Conservation (phyloP, 2,113 vertebrate genomes). For the Calyptommatus sinebrachiatus region DNA sequence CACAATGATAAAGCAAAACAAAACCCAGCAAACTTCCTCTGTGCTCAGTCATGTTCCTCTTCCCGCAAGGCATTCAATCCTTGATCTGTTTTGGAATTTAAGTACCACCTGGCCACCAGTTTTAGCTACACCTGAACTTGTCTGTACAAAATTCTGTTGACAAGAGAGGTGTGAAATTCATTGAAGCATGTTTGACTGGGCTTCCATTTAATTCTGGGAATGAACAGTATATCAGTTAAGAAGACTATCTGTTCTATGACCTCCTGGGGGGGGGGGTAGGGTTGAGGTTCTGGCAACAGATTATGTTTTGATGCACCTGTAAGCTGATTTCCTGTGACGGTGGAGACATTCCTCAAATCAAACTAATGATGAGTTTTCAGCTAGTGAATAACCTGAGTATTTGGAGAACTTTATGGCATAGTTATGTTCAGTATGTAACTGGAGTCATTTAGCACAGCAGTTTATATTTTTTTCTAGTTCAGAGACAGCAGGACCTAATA, state of each 20-base stretch:
- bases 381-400: neutral
- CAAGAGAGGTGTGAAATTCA: slow-evolving; percentile 30
- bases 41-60: slow-evolving; percentile 58
- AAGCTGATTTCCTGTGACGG: neutral
- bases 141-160: slow-evolving; percentile 56
- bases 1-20: slow-evolving; percentile 46
- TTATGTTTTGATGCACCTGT: neutral
- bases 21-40: slow-evolving; percentile 29
- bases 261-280: neutral
- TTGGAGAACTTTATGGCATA: neutral
- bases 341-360: neutral
- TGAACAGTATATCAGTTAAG: neutral
- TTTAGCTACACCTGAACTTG: slow-evolving; percentile 57
- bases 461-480: neutral
- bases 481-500: neutral
- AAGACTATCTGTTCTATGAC: neutral
- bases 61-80: slow-evolving; percentile 48
- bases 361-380: neutral
- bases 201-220: slow-evolving; percentile 18
- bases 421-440: neutral
- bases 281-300: neutral
- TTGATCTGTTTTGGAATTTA: slow-evolving; percentile 65
- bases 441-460: neutral
- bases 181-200: slow-evolving; percentile 38
- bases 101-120: slow-evolving; percentile 62